Conservation (phyloP, 2,888 invertebrate genomes). For the Patella ulyssiponensis region DNA sequence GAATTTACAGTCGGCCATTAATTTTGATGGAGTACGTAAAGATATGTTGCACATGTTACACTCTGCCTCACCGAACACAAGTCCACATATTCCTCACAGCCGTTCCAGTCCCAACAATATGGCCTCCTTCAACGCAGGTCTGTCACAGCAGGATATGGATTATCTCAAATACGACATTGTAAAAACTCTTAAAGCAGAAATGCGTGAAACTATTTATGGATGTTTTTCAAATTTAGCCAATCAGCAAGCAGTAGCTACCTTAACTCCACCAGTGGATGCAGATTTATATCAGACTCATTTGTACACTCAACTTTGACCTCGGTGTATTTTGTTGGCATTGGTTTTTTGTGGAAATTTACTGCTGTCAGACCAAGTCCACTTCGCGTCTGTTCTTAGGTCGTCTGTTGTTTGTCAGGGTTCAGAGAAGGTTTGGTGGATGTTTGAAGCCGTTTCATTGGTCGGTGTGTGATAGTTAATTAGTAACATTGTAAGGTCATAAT, state of each 20-base stretch:
- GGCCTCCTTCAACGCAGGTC: conserved; percentile 31
- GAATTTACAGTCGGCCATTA: conserved; percentile 68
- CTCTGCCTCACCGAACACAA: conserved; percentile 8
- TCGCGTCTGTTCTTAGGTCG: too few relatives aligned
- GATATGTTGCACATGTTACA: conserved; percentile 73
- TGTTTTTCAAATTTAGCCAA: conserved; percentile 26
- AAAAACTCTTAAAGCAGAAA: conserved; percentile 60
- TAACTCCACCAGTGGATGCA: conserved; percentile 56
- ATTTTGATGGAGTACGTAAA: conserved; percentile 74
- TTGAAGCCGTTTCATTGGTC: too few relatives aligned
- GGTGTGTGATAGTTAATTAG: too few relatives aligned
- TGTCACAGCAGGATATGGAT: conserved; percentile 64
- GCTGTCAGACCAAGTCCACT: neutral
- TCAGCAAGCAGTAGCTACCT: conserved; percentile 40
- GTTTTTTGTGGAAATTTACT: neutral
- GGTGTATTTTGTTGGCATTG: neutral
- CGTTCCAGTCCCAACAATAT: conserved; percentile 23
- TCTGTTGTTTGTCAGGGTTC: too few relatives aligned
- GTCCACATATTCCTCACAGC: neutral
- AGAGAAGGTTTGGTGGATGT: too few relatives aligned
- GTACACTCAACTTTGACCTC: conserved; percentile 68
- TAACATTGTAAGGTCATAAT: too few relatives aligned
- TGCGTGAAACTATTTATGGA: conserved; percentile 34
- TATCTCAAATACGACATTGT: conserved; percentile 67
- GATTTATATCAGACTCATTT: conserved; percentile 71